Evolutionary conservation across 92 coral and sea anemone genomes (phyloP).

Genomic region (Micromussa lordhowensis): DNA sequence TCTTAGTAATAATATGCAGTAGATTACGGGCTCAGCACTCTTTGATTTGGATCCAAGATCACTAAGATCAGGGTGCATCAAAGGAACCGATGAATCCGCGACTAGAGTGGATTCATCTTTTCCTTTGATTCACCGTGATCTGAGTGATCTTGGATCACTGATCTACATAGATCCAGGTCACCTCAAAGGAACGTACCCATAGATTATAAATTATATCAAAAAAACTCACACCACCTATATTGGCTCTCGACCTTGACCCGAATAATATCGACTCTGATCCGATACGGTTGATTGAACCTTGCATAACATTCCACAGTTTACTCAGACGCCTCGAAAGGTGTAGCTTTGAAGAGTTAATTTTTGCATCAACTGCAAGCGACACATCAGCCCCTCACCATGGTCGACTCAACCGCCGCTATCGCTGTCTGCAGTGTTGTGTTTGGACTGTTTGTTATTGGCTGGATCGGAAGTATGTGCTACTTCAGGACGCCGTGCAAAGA

Average conservation of each 20-base stretch:
- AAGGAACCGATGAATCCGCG: no score
- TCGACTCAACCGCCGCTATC: constrained; percentile 26
- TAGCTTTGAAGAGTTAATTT: not conserved
- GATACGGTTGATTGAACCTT: not conserved
- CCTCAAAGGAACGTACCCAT: no score
- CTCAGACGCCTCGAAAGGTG: not conserved
- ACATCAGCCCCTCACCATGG: not conserved
- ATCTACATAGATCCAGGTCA: no score
- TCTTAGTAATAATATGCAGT: no score
- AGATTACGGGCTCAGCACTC: no score
- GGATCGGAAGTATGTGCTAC: constrained; percentile 40
- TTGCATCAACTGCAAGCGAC: not conserved
- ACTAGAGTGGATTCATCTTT: no score
- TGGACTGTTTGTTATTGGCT: constrained; percentile 21
- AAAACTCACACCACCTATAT: not conserved
- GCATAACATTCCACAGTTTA: not conserved
- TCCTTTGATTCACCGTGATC: no score
- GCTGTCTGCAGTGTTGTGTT: constrained; percentile 24
- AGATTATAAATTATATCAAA: no score
- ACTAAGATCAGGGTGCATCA: no score
- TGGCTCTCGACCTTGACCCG: not conserved
- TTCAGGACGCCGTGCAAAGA: constrained; percentile 41
- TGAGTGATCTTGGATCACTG: no score
- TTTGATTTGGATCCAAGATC: no score
- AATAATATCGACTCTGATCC: not conserved